Evolutionary conservation across 2,797 vertebrate species (phyloP), one percentile per base, ranked within the genome.

Genomic region (Argya squamiceps): DNA sequence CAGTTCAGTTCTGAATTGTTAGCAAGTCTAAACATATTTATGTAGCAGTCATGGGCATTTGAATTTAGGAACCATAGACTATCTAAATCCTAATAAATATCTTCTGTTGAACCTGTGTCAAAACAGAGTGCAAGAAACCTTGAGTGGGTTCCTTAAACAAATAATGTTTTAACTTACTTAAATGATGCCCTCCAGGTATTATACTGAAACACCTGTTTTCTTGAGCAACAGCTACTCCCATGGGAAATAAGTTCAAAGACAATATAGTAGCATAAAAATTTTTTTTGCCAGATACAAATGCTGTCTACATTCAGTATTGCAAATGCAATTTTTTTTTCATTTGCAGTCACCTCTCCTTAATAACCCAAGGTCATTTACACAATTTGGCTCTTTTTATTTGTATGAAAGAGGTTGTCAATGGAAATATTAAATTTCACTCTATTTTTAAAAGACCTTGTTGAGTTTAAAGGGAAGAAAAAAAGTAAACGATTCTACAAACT

Each of bases 171-270:
- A 96, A 96, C 69, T 94, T 87, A 81, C 89, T 90, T 93, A 94
- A 96, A 96, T 75, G 83, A 96, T 93, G 83, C 95, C 96, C 97
- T 91, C 78, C 78, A 93, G 93, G 87, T 90, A 78, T 89, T 97
- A 77, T 87, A 77, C 78, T 90, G 85, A 96, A 97, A 97, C 95
- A 97, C 95, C 94, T 97, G 96, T 97, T 98, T 97, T 97, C 96
- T 96, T 97, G 93, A 97, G 97, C 93, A 97, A 96, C 82, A 75
- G 88, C 80, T 93, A 82, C 88, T 96, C 97, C 83, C 36, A 68
- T 96, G 95, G 97, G 97, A 98, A 98, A 95, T 93, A 96, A 97
- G 93, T 97, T 98, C 96, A 97, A 97, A 97, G 97, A 92, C 93
- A 93, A 69, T 76, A 63, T 70, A 93, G 89, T 71, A 94, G 91